Conservation (phyloP, 1,140 invertebrate species). For the Heliconius melpomene region DNA sequence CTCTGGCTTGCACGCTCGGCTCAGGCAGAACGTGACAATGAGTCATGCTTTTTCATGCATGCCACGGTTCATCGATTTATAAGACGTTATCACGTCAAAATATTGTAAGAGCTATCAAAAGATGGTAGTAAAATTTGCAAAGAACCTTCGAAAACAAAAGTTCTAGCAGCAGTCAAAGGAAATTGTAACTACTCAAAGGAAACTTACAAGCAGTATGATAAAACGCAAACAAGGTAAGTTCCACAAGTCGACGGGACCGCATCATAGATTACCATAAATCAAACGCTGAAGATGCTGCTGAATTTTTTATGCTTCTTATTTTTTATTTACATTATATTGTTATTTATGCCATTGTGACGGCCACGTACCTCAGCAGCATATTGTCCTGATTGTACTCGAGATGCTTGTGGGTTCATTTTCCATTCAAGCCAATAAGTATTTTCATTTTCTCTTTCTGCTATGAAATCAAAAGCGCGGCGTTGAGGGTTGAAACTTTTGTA, state of each 20-base stretch:
- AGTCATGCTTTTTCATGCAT: too few relatives aligned
- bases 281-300: conserved; percentile 11
- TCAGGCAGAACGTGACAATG: too few relatives aligned
- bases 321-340: not conserved
- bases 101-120: not conserved
- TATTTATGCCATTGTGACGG: not conserved
- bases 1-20: too few relatives aligned
- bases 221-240: conserved; percentile 13
- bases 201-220: conserved; percentile 18
- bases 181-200: conserved; percentile 5
- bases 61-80: too few relatives aligned
- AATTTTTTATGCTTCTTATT: not conserved
- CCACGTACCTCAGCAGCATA: not conserved
- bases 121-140: not conserved
- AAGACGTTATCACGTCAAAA: not conserved
- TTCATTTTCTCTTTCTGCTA: not conserved
- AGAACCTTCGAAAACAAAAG: not conserved
- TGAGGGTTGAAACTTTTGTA: not conserved
- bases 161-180: not conserved
- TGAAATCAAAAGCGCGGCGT: not conserved
- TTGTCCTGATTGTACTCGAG: not conserved
- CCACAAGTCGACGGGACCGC: not conserved
- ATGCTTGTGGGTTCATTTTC: not conserved
- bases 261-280: conserved; percentile 18
- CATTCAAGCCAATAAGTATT: not conserved